Evolutionary conservation across 2,797 vertebrate species (phyloP), one percentile per base, ranked within the genome.

Genomic region (Pipistrellus pygmaeus): DNA sequence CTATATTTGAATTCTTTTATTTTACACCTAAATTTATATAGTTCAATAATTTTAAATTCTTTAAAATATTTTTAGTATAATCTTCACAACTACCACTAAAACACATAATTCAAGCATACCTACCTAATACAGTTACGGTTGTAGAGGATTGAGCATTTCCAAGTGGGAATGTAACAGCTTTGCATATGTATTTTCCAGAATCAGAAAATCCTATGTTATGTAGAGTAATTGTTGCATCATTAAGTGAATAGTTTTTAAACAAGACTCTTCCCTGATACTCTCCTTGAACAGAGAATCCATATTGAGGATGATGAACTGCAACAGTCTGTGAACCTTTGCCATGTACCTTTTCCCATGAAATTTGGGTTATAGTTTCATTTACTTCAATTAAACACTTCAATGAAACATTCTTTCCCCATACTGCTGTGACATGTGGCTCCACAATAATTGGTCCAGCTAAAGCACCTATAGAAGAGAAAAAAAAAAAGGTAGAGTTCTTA

Each of bases 81-180:
- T 68, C 68, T 32, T 94, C 35, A 86, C 8, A 4, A 86, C 12
- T 75, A 91, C n/a, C 35, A 89, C n/a, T n/a, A 90, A 91, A 77
- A 95, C 51, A 91, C 0, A 13, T 23, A 83, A 88, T 51, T 92
- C 27, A 91, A 93, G 32, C 10, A 96, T 88, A 98, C 99, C 98
- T 99, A 99, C 99, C 99, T 96, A 99, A 98, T 62, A 99, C 98
- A 93, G 99, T 99, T 94, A 99, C 98, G 9, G 89, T 97, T 96
- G 99, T 99, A 91, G 99, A 98, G 0, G 99, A 98, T 94, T 99
- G 99, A 4, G 98, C 98, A 98, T 99, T 99, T 98, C 99, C 99
- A 97, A 99, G 98, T 27, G 99, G 99, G 97, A 99, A 99, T 14
- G 99, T 99, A 93, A 98, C 99, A 96, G 99, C 99, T 98, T 99